Conservation (phyloP, 2,113 vertebrate genomes). For the Urocitellus parryii region DNA sequence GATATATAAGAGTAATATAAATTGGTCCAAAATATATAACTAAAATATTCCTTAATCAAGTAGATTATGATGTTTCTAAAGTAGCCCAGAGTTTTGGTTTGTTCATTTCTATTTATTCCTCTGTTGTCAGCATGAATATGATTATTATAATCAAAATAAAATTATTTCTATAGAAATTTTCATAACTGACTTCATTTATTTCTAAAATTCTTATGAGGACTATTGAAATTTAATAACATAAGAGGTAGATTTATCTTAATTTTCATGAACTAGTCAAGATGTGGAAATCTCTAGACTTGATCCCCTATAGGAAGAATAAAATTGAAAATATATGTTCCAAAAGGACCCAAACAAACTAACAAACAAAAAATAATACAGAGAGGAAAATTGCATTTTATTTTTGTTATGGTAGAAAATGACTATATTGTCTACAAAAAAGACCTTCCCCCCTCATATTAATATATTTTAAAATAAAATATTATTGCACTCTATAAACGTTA, state of each 20-base stretch:
- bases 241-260: background rate
- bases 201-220: background rate
- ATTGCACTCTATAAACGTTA: background rate
- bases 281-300: background rate
- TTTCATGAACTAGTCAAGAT: conserved; percentile 14
- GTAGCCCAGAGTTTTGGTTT: background rate
- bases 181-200: background rate
- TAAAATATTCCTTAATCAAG: background rate
- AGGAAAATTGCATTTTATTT: background rate
- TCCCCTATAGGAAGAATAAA: background rate
- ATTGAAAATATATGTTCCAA: background rate
- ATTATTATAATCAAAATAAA: conserved; percentile 10
- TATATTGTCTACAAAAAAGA: background rate
- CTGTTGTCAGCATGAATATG: background rate
- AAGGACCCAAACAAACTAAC: background rate
- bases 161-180: background rate
- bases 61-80: background rate
- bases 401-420: background rate
- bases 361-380: background rate
- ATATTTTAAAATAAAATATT: background rate
- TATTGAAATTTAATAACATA: background rate
- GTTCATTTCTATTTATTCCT: background rate
- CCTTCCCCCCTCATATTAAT: background rate
- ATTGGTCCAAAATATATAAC: background rate
- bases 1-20: background rate